phyloP scores from a whole-genome alignment of 2,113 vertebrate species.

The Podiceps cristatus region DNA sequence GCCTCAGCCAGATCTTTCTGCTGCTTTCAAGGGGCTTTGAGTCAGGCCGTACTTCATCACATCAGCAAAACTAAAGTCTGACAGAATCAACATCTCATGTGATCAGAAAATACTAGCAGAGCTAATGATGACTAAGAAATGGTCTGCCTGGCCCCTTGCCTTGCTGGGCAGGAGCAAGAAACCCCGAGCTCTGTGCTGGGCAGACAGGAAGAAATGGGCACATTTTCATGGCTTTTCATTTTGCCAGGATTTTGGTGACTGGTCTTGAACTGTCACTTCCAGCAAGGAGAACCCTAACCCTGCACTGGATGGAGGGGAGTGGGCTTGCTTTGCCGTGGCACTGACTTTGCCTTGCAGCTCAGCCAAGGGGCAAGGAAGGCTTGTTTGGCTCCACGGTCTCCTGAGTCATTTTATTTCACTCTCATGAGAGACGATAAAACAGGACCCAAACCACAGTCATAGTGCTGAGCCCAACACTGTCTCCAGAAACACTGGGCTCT shows the following conservation, averaged over 20 bases:
- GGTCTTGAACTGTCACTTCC: not conserved
- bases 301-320: not conserved
- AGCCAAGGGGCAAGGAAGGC: not conserved
- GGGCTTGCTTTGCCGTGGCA: not conserved
- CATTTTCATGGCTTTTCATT: not conserved
- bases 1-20: not conserved
- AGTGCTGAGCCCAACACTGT: not conserved
- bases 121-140: not conserved
- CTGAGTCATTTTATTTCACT: not conserved
- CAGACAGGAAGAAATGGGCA: not conserved
- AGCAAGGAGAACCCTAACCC: not conserved
- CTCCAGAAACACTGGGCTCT: slow-evolving; percentile 10
- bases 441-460: not conserved
- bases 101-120: not conserved
- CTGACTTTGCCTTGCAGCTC: not conserved
- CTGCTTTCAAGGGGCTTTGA: slow-evolving; percentile 7
- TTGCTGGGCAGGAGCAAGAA: not conserved
- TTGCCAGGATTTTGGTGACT: not conserved
- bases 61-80: not conserved
- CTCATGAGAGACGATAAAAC: not conserved
- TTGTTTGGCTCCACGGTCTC: not conserved
- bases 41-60: not conserved
- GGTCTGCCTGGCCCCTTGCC: not conserved
- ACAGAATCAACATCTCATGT: accelerated
- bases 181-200: not conserved